These are phyloP conservation scores for Chiloscyllium plagiosum DNA, from an alignment of 2,113 vertebrate species.

Conservation along the genomic window DNA sequence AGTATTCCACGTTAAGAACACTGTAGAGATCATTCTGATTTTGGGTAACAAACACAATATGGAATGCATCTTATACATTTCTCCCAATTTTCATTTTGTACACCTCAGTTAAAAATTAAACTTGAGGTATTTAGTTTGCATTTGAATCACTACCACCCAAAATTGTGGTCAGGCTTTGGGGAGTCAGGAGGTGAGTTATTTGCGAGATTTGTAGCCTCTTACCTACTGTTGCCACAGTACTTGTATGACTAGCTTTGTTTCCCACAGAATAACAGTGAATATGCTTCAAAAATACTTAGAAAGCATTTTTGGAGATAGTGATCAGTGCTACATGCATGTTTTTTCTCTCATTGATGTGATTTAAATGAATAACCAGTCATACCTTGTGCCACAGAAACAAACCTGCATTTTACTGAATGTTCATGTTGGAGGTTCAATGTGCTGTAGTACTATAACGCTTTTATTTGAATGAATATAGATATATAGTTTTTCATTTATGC, in stretches of 20 bases:
- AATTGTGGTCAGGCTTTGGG: too few species aligned
- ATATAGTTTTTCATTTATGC: slow-evolving; percentile 40
- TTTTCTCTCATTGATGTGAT: not conserved
- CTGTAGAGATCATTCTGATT: not conserved
- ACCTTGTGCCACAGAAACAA: not conserved
- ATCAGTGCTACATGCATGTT: not conserved
- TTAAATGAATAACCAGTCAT: not conserved
- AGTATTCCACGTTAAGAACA: not conserved
- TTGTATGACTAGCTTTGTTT: not conserved
- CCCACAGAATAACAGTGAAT: not conserved
- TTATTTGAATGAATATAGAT: not conserved
- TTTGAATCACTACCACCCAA: not conserved
- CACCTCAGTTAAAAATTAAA: not conserved
- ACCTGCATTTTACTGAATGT: not conserved
- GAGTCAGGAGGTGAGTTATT: too few species aligned
- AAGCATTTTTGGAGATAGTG: not conserved
- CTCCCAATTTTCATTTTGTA: not conserved
- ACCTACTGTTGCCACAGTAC: too few species aligned
- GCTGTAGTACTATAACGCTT: not conserved
- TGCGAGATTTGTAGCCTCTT: not conserved
- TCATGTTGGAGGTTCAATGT: not conserved
- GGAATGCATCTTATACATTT: not conserved
- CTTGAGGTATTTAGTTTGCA: not conserved
- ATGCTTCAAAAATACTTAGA: not conserved
- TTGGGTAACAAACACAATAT: not conserved